Base-by-base conservation (phyloP, 2,888 invertebrate genomes). In the Drosophila meridionalis region DNA sequence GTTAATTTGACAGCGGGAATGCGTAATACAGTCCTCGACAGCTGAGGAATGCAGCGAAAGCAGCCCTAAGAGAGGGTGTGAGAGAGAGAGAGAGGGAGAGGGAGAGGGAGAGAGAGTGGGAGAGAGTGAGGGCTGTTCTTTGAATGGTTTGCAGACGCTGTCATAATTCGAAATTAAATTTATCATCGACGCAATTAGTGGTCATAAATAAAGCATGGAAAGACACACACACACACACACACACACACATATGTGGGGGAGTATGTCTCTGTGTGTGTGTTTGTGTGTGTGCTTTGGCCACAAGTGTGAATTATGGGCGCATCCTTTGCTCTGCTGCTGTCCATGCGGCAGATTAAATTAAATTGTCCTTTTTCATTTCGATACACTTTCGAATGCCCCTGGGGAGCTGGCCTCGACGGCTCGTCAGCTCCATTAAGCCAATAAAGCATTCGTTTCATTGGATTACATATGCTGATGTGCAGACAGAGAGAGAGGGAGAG, bases 141-240 rank as follows among this genome's bases (percentile, higher is more conserved):
- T 68, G 73, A 58, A 55, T 45, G 48, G 32, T 45, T 14, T 30
- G 30, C 2, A 48, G 45, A 14, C 38, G n/a, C 34, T 62, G 64
- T 73, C 82, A 80, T 76, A 85, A 87, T 87, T 87, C 83, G 78
- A 83, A 89, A 84, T 86, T 83, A 84, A 89, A 92, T 91, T 91
- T 87, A 92, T 91, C 91, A 90, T 87, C 89, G 74, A 86, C 77
- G 87, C 89, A 92, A 92, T 92, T 92, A 92, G 90, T 90, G 90
- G 86, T 74, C 81, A 91, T 91, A 92, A 91, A 91, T 91, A 90
- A 89, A 74, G 75, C 48, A 48, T 47, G 47, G 47, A 38, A 57
- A 7, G 34, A 52, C 56, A 52, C 45, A 20, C 36, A 38, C 45
- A 28, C 63, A 61, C 36, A 38, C 45, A 28, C 63, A 61, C n/a